Evolutionary conservation across 1,140 invertebrate genomes (phyloP), one percentile per base, ranked within the genome.

Genomic region (Papilio machaon): DNA sequence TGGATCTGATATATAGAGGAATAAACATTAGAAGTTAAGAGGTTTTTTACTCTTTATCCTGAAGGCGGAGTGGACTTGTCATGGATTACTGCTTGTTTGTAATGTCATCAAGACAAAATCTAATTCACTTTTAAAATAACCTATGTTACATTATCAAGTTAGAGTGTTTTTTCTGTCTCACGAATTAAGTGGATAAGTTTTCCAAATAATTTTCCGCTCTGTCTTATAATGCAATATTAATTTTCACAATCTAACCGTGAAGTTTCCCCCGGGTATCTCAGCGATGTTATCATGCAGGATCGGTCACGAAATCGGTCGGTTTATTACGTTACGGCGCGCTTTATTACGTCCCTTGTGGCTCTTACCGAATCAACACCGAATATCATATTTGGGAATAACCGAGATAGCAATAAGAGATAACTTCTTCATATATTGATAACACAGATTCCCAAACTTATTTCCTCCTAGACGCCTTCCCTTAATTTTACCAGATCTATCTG

Each of bases 301-400:
- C 30, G 64, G 30, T 15, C 64, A 70, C 64, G 64, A 35, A 70
- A 70, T 70, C 64, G 64, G 64, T 70, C 64, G 23, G 23, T 70
- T 38, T 70, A 70, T 70, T 70, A 35, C 64, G 30, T 67, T 67
- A 70, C 30, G 13, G 23, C 30, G 5, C 64, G 23, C 64, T 70
- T 70, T 70, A 70, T 70, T 70, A 35, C 64, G 30, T 70, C 64
- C 64, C 64, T 1, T 19, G 64, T 38, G 64, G 23, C 60, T 70
- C 10, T 70, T 70, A 70, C 64, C 64, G 35, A 70, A 70, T 70
- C 64, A 70, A 70, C 64, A 70, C 64, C 64, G 64, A 70, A 70
- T 70, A 64, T 64, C 60, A 64, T 64, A 70, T 70, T 70, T 15
- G 64, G 11, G 30, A 70, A 70, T 70, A 70, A 70, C 30, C 30